Evolutionary conservation across 2,888 invertebrate genomes (phyloP).

Genomic region (Zelleria hepariella): DNA sequence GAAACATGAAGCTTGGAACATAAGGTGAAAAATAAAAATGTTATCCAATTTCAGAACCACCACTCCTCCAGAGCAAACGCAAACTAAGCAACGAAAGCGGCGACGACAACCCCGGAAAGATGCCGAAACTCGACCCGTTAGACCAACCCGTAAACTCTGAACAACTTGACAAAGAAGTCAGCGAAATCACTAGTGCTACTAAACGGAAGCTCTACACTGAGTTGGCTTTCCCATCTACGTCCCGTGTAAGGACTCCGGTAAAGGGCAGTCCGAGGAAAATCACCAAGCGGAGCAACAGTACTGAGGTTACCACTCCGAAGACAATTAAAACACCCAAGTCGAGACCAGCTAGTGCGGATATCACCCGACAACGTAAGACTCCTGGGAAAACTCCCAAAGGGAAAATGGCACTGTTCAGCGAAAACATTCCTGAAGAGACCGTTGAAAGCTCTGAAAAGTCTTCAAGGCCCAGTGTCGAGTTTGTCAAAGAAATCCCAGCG

Average conservation of each 20-base stretch:
- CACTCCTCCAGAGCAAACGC: slow-evolving; percentile 37
- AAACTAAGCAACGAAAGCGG: slow-evolving; percentile 41
- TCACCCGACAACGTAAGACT: slow-evolving; percentile 37
- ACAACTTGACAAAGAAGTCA: slow-evolving; percentile 51
- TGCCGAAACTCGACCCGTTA: slow-evolving; percentile 41
- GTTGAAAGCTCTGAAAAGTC: slow-evolving; percentile 24
- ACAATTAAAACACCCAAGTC: slow-evolving; percentile 51
- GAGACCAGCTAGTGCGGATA: slow-evolving; percentile 50
- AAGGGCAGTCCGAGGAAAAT: slow-evolving; percentile 48
- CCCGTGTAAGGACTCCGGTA: slow-evolving; percentile 39
- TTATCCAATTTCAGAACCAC: slow-evolving; percentile 8
- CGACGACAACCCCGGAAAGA: slow-evolving; percentile 35
- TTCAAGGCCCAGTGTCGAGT: slow-evolving; percentile 38
- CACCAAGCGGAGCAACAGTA: slow-evolving; percentile 53
- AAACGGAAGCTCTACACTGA: slow-evolving; percentile 24
- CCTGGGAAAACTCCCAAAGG: too few relatives aligned
- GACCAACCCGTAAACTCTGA: slow-evolving; percentile 34
- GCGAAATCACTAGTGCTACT: slow-evolving; percentile 35
- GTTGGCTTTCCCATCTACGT: slow-evolving; percentile 36
- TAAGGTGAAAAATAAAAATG: background rate
- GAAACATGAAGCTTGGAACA: background rate
- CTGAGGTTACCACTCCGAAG: slow-evolving; percentile 37
- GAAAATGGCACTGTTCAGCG: slow-evolving; percentile 9
- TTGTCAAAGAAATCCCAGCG: slow-evolving; percentile 35
- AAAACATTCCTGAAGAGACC: slow-evolving; percentile 16